phyloP scores from a whole-genome alignment of 2,113 vertebrate genomes.

The Alligator sinensis region DNA sequence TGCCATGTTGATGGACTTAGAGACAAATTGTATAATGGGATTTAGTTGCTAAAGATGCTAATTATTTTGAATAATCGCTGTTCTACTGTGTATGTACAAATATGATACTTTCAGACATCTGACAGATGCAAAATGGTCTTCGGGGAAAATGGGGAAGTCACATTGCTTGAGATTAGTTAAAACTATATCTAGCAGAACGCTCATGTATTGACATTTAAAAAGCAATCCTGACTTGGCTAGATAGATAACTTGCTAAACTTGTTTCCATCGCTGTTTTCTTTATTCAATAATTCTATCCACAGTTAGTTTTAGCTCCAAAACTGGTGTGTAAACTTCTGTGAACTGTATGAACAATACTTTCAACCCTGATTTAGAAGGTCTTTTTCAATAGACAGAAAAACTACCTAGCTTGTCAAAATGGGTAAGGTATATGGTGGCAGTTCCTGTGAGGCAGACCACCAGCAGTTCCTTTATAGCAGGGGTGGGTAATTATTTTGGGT shows the following conservation, averaged over 20 bases:
- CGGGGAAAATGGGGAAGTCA: background rate
- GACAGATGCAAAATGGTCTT: background rate
- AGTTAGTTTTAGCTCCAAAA: background rate
- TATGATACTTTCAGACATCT: background rate
- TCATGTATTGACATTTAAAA: background rate
- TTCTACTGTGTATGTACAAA: too few relatives aligned
- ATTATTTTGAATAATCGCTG: background rate
- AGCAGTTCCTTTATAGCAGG: background rate
- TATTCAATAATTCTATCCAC: background rate
- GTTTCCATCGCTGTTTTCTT: background rate
- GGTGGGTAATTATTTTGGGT: too few relatives aligned
- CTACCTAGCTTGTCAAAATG: background rate
- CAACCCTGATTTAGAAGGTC: background rate
- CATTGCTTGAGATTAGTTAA: background rate
- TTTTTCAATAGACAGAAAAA: background rate
- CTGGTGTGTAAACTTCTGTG: background rate
- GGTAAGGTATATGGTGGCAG: background rate
- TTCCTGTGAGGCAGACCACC: background rate
- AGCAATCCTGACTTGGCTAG: background rate
- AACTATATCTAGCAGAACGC: background rate
- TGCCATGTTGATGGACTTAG: background rate
- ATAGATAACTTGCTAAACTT: background rate
- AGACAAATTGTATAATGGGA: background rate
- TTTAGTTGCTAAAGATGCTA: background rate
- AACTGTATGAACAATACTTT: background rate